Percentiles rank a stretch among this genome's conserved stretches.
Evolutionary conservation across 1,140 invertebrate genomes (phyloP).

Genomic region (Drosophila novamexicana): DNA sequence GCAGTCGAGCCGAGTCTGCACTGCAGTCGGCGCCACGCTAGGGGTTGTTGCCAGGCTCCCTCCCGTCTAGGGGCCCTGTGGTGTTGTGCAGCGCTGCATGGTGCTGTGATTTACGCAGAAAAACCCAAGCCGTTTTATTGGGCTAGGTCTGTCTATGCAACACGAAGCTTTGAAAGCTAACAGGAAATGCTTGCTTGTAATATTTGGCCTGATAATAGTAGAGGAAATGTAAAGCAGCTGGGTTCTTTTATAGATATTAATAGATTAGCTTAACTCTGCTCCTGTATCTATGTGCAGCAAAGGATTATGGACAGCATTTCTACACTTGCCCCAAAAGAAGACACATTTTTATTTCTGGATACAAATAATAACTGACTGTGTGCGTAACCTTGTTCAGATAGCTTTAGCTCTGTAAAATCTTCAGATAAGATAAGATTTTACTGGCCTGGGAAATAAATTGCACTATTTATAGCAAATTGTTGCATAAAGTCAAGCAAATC

Average conservation of each 20-base stretch:
- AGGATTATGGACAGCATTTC: no score
- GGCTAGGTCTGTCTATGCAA: constrained; percentile 20
- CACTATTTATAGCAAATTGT: background rate
- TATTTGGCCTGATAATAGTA: background rate
- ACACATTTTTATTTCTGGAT: no score
- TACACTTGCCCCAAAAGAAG: no score
- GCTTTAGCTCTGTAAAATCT: background rate
- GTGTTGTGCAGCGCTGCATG: constrained; percentile 18
- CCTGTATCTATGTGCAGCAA: background rate
- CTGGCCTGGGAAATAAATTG: background rate
- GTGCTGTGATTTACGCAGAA: constrained; percentile 10
- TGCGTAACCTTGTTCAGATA: background rate
- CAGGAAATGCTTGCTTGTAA: constrained; percentile 3
- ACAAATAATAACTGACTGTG: no score
- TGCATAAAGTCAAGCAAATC: background rate
- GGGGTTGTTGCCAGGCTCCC: constrained; percentile 2
- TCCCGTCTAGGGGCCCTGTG: background rate
- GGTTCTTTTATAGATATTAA: background rate
- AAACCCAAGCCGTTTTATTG: constrained; percentile 9
- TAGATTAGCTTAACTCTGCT: background rate
- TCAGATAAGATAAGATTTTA: constrained; percentile 4
- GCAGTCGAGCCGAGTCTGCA: constrained; percentile 14
- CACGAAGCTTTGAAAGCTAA: constrained; percentile 8
- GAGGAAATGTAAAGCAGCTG: background rate
- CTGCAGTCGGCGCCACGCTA: constrained; percentile 5